These are phyloP conservation scores for Epizoanthus ramosus DNA, from an alignment of 92 coral and sea anemone genomes.

Conservation along the genomic window DNA sequence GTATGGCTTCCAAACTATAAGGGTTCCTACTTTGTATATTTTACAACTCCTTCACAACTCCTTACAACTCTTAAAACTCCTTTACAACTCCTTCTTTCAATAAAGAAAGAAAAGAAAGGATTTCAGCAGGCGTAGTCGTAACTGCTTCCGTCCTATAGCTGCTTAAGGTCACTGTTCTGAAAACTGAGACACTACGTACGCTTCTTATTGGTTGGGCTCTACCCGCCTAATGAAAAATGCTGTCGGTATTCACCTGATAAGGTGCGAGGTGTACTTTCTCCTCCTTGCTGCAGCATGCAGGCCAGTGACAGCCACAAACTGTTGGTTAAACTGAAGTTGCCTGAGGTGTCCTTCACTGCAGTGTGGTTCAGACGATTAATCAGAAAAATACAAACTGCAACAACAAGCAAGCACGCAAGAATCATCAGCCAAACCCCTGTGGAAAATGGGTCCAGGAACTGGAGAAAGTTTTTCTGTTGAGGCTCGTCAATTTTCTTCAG, in stretches of 20 bases:
- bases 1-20: too few species aligned
- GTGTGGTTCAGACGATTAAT: slow-evolving; percentile 43
- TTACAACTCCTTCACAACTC: too few species aligned
- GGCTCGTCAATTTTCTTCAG: slow-evolving; percentile 15
- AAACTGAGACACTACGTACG: too few species aligned
- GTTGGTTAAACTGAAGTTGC: slow-evolving; percentile 50
- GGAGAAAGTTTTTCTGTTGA: not conserved
- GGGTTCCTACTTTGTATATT: too few species aligned
- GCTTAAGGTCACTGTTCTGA: too few species aligned
- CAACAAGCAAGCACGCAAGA: slow-evolving; percentile 53
- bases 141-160: too few species aligned
- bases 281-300: slow-evolving; percentile 69
- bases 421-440: slow-evolving; percentile 66
- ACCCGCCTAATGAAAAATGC: too few species aligned
- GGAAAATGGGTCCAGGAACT: slow-evolving; percentile 69
- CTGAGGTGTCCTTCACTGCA: slow-evolving; percentile 10
- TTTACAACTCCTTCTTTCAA: too few species aligned
- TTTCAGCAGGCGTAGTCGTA: too few species aligned
- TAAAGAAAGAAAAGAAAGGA: too few species aligned
- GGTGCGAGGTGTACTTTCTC: slow-evolving; percentile 64
- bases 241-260: slow-evolving; percentile 47
- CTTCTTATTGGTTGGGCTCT: too few species aligned
- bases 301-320: slow-evolving; percentile 67
- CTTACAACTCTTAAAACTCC: too few species aligned
- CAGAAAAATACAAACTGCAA: slow-evolving; percentile 36